These are phyloP conservation scores for Channa striata DNA, from an alignment of 2,797 vertebrate genomes.

Conservation along the genomic window DNA sequence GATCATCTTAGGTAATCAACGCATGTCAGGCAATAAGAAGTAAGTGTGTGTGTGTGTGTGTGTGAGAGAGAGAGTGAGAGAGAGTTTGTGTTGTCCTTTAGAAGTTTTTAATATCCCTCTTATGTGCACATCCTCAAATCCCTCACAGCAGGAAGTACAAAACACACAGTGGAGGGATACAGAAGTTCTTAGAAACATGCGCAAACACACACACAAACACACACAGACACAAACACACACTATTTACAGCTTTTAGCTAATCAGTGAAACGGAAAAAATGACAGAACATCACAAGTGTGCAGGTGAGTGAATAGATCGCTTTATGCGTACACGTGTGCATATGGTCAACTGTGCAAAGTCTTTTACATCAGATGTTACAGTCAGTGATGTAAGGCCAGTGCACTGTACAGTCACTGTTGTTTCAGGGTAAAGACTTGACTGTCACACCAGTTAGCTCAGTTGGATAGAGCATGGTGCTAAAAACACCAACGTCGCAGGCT, in stretches of 20 bases:
- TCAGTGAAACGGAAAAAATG: constrained; percentile 57
- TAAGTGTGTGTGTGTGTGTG: constrained; percentile 4
- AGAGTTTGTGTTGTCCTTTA: constrained; percentile 12
- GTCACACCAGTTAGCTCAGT: too few relatives aligned
- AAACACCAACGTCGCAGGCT: too few relatives aligned
- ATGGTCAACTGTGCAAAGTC: too few relatives aligned
- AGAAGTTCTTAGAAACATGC: constrained; percentile 29
- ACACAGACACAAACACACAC: constrained; percentile 5
- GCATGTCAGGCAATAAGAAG: constrained; percentile 14
- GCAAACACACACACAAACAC: constrained; percentile 18
- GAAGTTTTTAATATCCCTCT: constrained; percentile 49
- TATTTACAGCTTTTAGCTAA: constrained; percentile 45
- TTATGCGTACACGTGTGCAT: constrained; percentile 5
- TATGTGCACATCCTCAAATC: constrained; percentile 48
- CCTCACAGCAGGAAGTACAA: constrained; percentile 48
- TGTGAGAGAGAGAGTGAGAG: too few relatives aligned
- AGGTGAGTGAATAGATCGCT: constrained; percentile 42
- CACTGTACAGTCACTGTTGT: too few relatives aligned
- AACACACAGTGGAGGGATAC: constrained; percentile 18
- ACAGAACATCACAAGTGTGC: constrained; percentile 55
- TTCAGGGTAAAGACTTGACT: too few relatives aligned
- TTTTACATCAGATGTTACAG: too few relatives aligned
- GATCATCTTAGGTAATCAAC: constrained; percentile 51
- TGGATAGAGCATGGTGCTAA: too few relatives aligned
- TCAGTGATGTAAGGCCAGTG: too few relatives aligned